Evolutionary conservation across 2,113 vertebrate species (phyloP).

Genomic region (Pipa parva): DNA sequence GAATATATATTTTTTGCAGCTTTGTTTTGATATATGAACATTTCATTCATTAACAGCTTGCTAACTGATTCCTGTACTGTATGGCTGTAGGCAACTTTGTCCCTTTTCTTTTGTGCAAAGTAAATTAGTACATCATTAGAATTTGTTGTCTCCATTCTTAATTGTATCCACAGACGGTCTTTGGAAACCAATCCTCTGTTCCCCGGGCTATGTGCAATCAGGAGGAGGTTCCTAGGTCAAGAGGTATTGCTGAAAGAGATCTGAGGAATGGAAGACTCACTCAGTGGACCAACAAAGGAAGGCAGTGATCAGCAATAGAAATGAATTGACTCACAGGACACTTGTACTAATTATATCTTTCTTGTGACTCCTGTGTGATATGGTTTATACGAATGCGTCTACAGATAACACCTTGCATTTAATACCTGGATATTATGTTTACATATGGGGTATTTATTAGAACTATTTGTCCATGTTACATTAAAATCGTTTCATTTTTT

Average conservation of each 20-base stretch:
- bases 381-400: too few species aligned
- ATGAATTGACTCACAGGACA: too few species aligned
- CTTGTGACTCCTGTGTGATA: too few species aligned
- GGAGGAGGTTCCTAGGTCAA: constrained; percentile 25
- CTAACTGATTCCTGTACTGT: neutral
- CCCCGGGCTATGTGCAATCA: constrained; percentile 18
- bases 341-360: too few species aligned
- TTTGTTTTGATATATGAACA: too few species aligned
- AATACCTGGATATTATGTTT: too few species aligned
- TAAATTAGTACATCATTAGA: constrained; percentile 27
- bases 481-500: too few species aligned
- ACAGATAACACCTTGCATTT: too few species aligned
- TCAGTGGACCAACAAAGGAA: neutral
- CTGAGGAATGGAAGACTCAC: neutral
- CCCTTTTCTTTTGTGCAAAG: constrained; percentile 2
- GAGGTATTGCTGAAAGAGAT: constrained; percentile 21
- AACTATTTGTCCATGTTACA: too few species aligned
- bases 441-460: too few species aligned
- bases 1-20: too few species aligned
- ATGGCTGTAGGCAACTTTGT: neutral
- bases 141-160: constrained; percentile 24
- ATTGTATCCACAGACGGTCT: constrained; percentile 30
- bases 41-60: too few species aligned
- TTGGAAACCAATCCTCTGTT: constrained; percentile 8
- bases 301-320: neutral